Percentiles rank a stretch among this genome's conserved stretches.
These are phyloP conservation scores for Beroe ovata DNA, from an alignment of 37 sponge, comb jelly and placozoan species.

Conservation along the genomic window DNA sequence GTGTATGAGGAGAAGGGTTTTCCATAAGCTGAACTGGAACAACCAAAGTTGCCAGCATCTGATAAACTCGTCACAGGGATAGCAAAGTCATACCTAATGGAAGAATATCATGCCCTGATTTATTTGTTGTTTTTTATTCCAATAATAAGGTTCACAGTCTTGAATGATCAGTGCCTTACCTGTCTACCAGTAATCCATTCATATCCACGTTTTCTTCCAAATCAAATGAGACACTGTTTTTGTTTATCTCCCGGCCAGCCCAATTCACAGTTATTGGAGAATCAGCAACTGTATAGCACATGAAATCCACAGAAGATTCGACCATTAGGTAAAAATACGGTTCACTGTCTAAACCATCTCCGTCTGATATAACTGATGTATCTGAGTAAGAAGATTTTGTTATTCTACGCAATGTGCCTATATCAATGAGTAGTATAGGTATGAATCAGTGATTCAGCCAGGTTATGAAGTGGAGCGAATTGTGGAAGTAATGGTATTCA, in stretches of 20 bases:
- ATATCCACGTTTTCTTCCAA: not conserved
- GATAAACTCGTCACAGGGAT: not conserved
- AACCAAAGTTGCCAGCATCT: not conserved
- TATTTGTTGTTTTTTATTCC: no score
- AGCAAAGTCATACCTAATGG: not conserved
- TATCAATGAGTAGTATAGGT: no score
- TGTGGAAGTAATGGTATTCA: no score
- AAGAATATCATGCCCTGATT: no score
- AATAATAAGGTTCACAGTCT: no score
- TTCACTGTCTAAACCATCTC: no score
- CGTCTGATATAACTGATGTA: no score
- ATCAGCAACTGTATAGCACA: not conserved
- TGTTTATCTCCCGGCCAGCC: not conserved
- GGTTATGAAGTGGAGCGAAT: no score
- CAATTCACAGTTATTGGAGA: not conserved
- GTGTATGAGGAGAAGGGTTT: not conserved
- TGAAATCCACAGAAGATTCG: not conserved
- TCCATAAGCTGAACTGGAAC: not conserved
- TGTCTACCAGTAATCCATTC: not conserved
- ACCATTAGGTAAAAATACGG: not conserved
- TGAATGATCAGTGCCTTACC: no score
- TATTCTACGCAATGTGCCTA: no score
- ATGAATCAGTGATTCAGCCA: no score
- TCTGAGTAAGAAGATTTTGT: no score
- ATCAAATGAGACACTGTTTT: not conserved